Conservation (phyloP, 2,797 vertebrate genomes). For the Takifugu ocellatus region DNA sequence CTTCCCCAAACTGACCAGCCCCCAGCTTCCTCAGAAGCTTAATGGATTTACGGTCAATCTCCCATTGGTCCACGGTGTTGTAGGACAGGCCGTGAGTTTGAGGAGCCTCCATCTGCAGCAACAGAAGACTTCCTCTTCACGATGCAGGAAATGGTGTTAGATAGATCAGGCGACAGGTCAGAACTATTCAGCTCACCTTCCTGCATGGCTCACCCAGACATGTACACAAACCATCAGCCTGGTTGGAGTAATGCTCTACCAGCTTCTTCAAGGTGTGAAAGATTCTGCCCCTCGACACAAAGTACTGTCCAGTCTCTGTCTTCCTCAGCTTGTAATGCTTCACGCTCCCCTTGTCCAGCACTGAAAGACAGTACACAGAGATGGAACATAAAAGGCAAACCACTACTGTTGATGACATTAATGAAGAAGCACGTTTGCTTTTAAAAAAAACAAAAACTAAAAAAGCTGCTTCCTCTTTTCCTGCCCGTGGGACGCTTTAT, state of each 20-base stretch:
- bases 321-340: conserved; percentile 90
- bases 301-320: conserved; percentile 77
- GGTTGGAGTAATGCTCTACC: conserved; percentile 79
- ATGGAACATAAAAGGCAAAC: too few relatives aligned
- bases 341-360: conserved; percentile 79
- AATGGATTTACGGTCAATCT: conserved; percentile 86
- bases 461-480: too few relatives aligned
- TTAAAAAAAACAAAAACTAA: too few relatives aligned
- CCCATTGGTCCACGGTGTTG: conserved; percentile 93
- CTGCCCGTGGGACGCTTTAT: too few relatives aligned
- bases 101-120: conserved; percentile 68
- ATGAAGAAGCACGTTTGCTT: too few relatives aligned
- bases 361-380: conserved; percentile 66
- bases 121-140: not conserved
- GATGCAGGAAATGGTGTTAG: not conserved
- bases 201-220: conserved; percentile 81
- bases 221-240: conserved; percentile 83
- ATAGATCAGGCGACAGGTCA: not conserved
- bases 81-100: conserved; percentile 85
- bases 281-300: conserved; percentile 62
- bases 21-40: conserved; percentile 82
- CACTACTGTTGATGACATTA: too few relatives aligned
- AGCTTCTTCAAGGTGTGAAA: conserved; percentile 81
- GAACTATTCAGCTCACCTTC: conserved; percentile 75
- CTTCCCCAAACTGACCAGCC: conserved; percentile 93